A percentile compares a stretch with the other conserved stretches of the same genome.
Conservation (phyloP, 2,113 vertebrate species). For the Dunckerocampus dactyliophorus region DNA sequence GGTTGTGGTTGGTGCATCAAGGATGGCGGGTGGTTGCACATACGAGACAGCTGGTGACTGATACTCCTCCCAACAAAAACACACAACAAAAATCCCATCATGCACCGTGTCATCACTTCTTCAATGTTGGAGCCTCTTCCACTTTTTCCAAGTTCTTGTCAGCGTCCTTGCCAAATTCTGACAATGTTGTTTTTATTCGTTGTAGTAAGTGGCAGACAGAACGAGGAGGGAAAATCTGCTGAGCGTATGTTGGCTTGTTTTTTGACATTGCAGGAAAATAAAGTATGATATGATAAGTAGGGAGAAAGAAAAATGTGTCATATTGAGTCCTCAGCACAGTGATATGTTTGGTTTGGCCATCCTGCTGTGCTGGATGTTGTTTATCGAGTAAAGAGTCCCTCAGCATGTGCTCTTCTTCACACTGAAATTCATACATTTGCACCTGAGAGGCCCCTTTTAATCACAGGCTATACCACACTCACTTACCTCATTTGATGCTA, state of each 20-base stretch:
- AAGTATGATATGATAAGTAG: constrained; percentile 17
- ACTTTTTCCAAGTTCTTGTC: constrained; percentile 10
- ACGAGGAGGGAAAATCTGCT: constrained; percentile 26
- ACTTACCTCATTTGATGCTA: no score
- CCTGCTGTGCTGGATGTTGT: constrained; percentile 35
- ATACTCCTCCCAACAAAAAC: constrained; percentile 17
- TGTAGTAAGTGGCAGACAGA: background rate
- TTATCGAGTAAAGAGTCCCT: constrained; percentile 29
- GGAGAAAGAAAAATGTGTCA: constrained; percentile 31
- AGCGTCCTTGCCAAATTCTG: constrained; percentile 2
- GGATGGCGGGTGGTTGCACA: no score
- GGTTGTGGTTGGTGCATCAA: no score
- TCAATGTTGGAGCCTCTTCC: constrained; percentile 1
- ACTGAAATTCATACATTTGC: constrained; percentile 29
- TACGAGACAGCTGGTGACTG: background rate
- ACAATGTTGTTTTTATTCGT: constrained; percentile 1
- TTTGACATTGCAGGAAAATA: constrained; percentile 12
- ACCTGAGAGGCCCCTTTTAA: constrained; percentile 11
- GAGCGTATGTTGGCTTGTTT: constrained; percentile 34
- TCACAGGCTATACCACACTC: background rate
- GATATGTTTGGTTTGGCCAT: constrained; percentile 39
- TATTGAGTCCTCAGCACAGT: constrained; percentile 26
- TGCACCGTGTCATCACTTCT: constrained; percentile 3
- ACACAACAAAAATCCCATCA: constrained; percentile 27
- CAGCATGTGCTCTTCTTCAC: constrained; percentile 13